These are phyloP conservation scores for Pterophyllum scalare DNA, from an alignment of 2,113 vertebrate species.

Conservation along the genomic window DNA sequence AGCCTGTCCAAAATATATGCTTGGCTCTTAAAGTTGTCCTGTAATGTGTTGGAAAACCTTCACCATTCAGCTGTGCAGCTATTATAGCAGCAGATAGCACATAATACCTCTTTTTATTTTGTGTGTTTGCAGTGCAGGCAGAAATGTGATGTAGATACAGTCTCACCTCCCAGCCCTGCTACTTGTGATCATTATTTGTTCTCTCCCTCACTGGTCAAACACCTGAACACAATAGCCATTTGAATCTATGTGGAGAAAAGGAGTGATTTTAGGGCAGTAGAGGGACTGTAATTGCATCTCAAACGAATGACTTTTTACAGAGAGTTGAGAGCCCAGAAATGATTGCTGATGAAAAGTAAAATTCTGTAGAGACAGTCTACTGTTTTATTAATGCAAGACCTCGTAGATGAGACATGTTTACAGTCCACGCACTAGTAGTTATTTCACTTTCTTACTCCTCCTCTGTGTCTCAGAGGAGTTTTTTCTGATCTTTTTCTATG, in stretches of 20 bases:
- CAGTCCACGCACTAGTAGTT: conserved; percentile 21
- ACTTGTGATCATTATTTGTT: not conserved
- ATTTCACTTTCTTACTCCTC: conserved; percentile 16
- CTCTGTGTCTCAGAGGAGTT: conserved; percentile 12
- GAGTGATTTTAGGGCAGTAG: not conserved
- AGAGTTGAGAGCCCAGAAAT: not conserved
- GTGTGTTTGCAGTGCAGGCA: not conserved
- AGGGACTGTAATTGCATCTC: not conserved
- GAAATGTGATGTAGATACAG: too few relatives aligned
- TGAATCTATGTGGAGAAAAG: not conserved
- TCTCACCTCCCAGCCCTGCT: not conserved
- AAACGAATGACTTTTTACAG: not conserved
- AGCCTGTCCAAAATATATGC: too few relatives aligned
- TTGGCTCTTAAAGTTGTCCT: not conserved
- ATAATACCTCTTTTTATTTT: conserved; percentile 28
- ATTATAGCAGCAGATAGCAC: conserved; percentile 9
- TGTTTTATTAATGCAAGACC: conserved; percentile 54
- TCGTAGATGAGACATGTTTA: conserved; percentile 37
- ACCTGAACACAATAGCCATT: not conserved
- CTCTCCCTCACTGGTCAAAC: not conserved
- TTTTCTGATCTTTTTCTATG: conserved; percentile 4
- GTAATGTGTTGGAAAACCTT: not conserved
- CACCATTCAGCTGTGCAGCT: not conserved
- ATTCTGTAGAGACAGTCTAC: conserved; percentile 23
- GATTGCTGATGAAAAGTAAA: conserved; percentile 32